Conservation (phyloP, 2,888 invertebrate species). For the Caenorhabditis angaria region DNA sequence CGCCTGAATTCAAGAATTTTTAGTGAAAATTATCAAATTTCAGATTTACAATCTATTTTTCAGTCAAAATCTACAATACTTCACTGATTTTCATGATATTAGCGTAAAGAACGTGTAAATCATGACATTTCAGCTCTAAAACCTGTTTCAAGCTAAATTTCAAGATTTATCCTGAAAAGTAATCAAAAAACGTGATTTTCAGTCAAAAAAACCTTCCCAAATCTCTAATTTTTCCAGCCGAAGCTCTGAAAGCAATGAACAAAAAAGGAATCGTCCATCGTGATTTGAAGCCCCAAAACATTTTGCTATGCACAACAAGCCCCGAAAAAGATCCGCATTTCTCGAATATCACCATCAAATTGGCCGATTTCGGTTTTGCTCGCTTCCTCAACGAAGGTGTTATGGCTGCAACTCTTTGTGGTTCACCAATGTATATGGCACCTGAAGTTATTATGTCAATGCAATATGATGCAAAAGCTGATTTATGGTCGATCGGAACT, state of each 20-base stretch:
- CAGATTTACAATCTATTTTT: no score
- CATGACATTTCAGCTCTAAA: no score
- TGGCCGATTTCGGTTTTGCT: constrained; percentile 97
- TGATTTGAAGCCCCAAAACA: constrained; percentile 99
- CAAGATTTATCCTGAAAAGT: no score
- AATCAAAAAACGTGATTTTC: no score
- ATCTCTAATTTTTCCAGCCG: constrained; percentile 78
- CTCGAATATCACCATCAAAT: constrained; percentile 89
- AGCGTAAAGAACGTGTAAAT: no score
- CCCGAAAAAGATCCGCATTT: constrained; percentile 79
- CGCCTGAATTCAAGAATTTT: no score
- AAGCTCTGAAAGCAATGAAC: constrained; percentile 95
- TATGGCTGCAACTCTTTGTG: constrained; percentile 99
- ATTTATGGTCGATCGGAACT: constrained; percentile 97
- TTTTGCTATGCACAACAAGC: constrained; percentile 81
- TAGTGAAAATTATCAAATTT: no score
- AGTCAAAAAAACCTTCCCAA: background rate
- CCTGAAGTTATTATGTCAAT: constrained; percentile 89
- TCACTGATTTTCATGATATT: no score
- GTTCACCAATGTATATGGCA: constrained; percentile 99
- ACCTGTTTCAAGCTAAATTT: no score
- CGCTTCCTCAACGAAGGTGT: constrained; percentile 97
- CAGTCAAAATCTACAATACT: no score
- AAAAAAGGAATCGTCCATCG: constrained; percentile 97
- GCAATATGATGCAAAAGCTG: constrained; percentile 98